Conservation (phyloP, 2,888 invertebrate species). For the Habrosyne pyritoides region DNA sequence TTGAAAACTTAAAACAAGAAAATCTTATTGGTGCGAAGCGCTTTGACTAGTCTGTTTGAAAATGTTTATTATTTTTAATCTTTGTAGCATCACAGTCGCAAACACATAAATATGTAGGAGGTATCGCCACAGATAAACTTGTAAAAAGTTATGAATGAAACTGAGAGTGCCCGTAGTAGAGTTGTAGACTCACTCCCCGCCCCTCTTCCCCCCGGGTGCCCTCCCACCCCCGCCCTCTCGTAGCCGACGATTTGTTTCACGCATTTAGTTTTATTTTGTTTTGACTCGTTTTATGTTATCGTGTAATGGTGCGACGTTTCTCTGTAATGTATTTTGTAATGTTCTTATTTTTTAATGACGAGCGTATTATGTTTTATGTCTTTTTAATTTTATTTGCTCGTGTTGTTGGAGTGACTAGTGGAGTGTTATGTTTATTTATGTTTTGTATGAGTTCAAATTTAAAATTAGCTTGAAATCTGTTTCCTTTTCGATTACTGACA, state of each 20-base stretch:
- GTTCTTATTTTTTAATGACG: conserved; percentile 13
- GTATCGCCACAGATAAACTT: conserved; percentile 82
- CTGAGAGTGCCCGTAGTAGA: conserved; percentile 81
- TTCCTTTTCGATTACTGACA: background rate
- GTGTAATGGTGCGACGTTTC: conserved; percentile 32
- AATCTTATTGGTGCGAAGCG: background rate
- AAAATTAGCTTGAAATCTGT: background rate
- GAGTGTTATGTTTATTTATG: background rate
- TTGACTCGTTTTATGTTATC: conserved; percentile 68
- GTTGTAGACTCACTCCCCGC: conserved; percentile 65
- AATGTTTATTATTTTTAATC: conserved; percentile 41
- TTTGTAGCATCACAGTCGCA: conserved; percentile 67
- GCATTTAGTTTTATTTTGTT: conserved; percentile 79
- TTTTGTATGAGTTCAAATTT: background rate
- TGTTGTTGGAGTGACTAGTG: background rate
- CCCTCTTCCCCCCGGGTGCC: conserved; percentile 24
- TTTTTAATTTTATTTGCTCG: background rate
- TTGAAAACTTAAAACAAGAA: background rate
- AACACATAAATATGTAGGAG: conserved; percentile 82
- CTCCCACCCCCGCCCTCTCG: conserved; percentile 38
- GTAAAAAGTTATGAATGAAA: conserved; percentile 85
- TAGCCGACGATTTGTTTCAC: conserved; percentile 69
- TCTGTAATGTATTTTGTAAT: conserved; percentile 18
- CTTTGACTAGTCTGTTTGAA: conserved; percentile 13
- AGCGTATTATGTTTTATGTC: conserved; percentile 6